A percentile compares a stretch with the other conserved stretches of the same genome.
These are phyloP conservation scores for Periparus ater DNA, from an alignment of 2,797 vertebrate species.

Conservation along the genomic window DNA sequence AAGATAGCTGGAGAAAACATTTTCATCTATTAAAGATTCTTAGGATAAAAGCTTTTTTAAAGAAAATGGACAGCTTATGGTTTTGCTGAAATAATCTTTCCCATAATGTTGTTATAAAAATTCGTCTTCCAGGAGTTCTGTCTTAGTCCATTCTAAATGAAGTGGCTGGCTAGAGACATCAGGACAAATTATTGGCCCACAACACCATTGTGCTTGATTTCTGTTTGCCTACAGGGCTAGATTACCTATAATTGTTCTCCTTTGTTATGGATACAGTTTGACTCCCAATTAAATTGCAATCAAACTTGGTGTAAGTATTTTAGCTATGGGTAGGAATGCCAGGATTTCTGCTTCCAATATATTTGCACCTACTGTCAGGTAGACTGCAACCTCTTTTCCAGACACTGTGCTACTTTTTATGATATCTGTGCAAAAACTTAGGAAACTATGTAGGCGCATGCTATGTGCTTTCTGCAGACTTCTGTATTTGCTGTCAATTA, in stretches of 20 bases:
- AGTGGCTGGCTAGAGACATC: neutral
- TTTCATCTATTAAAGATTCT: neutral
- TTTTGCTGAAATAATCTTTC: neutral
- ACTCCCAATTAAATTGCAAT: neutral
- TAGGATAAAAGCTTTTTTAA: neutral
- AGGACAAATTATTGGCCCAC: neutral
- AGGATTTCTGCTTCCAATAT: neutral
- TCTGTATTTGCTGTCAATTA: neutral
- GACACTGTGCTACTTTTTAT: neutral
- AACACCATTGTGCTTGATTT: neutral
- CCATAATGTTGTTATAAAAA: neutral
- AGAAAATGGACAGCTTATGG: neutral
- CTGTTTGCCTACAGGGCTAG: neutral
- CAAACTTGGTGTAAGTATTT: neutral
- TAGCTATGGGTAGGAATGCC: neutral
- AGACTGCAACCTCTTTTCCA: neutral
- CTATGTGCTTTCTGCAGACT: neutral
- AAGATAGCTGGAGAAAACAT: neutral
- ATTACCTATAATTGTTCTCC: neutral
- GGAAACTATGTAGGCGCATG: neutral
- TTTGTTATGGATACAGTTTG: neutral
- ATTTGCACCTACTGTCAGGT: neutral
- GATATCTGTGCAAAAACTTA: neutral
- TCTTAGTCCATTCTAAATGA: neutral
- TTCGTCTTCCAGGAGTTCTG: neutral